Percentiles rank a stretch among this genome's conserved stretches.
Conservation (phyloP, 1,140 invertebrate genomes). For the Monomorium pharaonis region DNA sequence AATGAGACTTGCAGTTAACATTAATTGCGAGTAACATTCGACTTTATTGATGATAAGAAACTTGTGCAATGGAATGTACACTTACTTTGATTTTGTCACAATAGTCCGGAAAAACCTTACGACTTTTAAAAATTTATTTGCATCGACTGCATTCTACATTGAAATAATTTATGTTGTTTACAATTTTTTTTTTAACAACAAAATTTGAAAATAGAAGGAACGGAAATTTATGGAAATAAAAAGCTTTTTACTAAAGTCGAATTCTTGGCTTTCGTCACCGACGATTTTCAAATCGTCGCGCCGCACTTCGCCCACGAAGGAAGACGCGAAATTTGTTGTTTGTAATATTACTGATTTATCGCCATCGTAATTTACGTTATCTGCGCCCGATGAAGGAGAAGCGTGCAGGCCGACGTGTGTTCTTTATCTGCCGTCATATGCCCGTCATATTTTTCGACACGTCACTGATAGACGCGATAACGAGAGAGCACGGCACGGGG, state of each 20-base stretch:
- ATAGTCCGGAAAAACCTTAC: neutral
- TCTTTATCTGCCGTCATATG: conserved; percentile 50
- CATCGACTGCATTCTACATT: too few relatives aligned
- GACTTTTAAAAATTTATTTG: too few relatives aligned
- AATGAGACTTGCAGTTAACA: neutral
- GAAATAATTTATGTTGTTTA: too few relatives aligned
- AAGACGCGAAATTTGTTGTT: neutral
- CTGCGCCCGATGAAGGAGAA: conserved; percentile 29
- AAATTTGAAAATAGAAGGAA: too few relatives aligned
- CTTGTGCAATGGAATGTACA: neutral
- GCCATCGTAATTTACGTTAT: conserved; percentile 40
- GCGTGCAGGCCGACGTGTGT: neutral
- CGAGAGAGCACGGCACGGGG: conserved; percentile 2
- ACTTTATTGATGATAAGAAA: neutral
- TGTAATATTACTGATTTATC: conserved; percentile 43
- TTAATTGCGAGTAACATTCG: neutral
- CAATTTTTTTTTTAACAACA: too few relatives aligned
- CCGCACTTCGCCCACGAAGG: neutral
- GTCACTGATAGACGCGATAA: conserved; percentile 50
- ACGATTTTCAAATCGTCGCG: neutral
- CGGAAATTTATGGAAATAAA: neutral
- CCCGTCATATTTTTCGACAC: conserved; percentile 60
- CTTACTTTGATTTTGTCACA: neutral
- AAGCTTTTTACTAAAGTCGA: neutral
- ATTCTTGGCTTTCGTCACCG: neutral